Base-by-base conservation (phyloP, 2,888 invertebrate genomes). In the Polia nebulosa region DNA sequence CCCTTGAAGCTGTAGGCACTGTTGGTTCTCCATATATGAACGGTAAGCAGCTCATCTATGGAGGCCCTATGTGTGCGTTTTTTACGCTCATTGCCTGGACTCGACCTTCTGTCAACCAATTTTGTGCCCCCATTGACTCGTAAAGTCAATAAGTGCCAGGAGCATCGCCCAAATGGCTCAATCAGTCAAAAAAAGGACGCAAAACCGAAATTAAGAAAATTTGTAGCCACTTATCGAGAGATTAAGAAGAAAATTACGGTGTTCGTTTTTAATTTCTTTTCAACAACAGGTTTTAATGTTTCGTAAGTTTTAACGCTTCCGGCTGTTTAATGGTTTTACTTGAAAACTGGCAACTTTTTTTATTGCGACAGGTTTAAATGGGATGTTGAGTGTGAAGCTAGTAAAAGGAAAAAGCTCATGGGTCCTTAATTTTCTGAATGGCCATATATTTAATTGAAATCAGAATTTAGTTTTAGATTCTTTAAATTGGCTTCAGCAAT, bases 131-230 rank as follows among this genome's bases (percentile, higher is more conserved):
- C 9, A 52, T 41, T 47, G 27, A 64, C 68, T 60, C 61, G n/a
- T 49, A 63, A 81, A 81, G 49, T 66, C 65, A 81, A 79, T 66
- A 77, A 72, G 72, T 68, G 45, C 29, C 13, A 52, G 29, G 34
- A 55, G 27, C 44, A 57, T 68, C 44, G 36, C n/a, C 61, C 11
- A 39, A 79, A 69, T 55, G 66, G 53, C 25, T 57, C 62, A 60
- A 72, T 61, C 36, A 55, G 47, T 66, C 68, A 77, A 72, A 76
- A 45, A 57, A 56, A 44, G 59, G 63, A 57, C 64, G 17, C 13
- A 15, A 59, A 58, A 13, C 36, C 39, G 47, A 63, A 69, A 61
- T 76, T 66, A 63, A 60, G 53, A 41, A 70, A 70, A 62, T 53
- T 76, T 75, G 75, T 45, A 27, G 62, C 49, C 27, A 45, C 49